Percentiles rank a stretch among this genome's conserved stretches.
Conservation (phyloP, 2,113 vertebrate genomes). For the Raphicerus campestris region DNA sequence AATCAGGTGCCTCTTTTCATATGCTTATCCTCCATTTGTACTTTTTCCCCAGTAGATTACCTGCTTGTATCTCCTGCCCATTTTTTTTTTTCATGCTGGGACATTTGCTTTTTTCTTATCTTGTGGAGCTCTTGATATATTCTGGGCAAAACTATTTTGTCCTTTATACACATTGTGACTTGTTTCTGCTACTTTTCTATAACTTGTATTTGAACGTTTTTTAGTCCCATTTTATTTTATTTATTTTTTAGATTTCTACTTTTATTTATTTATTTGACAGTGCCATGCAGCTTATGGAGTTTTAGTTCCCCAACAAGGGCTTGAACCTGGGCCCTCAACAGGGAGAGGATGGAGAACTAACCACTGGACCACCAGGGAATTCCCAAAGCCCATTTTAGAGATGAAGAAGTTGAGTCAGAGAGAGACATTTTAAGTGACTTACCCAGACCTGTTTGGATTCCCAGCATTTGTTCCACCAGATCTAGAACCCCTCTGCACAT, state of each 20-base stretch:
- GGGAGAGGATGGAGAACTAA: not conserved
- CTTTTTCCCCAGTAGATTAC: not conserved
- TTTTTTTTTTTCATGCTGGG: not conserved
- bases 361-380: not conserved
- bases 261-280: not conserved
- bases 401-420: constrained; percentile 7
- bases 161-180: not conserved
- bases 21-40: not conserved
- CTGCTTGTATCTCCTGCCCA: not conserved
- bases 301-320: not conserved
- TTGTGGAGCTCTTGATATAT: not conserved
- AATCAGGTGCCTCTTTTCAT: constrained; percentile 36
- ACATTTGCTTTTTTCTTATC: not conserved
- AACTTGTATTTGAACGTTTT: not conserved
- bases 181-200: not conserved
- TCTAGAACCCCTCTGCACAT: not conserved
- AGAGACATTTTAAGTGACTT: not conserved
- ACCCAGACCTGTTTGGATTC: not conserved
- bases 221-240: not conserved
- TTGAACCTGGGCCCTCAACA: not conserved
- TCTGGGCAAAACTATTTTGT: not conserved
- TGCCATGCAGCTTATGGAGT: not conserved
- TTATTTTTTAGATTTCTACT: not conserved
- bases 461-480: not conserved
- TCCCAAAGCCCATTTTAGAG: not conserved